Conservation (phyloP, 2,113 vertebrate genomes). For the Cololabis saira region DNA sequence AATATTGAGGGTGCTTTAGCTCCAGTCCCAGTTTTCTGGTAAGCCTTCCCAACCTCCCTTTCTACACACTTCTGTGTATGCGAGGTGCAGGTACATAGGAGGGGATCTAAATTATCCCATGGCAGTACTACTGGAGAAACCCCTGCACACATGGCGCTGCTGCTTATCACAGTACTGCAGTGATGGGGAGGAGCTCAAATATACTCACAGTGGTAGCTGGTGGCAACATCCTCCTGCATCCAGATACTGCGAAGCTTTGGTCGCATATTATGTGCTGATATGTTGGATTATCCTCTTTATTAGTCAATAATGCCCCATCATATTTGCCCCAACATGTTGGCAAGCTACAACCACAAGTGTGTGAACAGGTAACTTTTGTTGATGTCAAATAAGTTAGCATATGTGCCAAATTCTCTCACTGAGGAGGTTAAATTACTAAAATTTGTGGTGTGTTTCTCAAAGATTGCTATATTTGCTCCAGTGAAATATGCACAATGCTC, state of each 20-base stretch:
- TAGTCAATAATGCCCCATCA: constrained; percentile 45
- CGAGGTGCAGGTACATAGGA: constrained; percentile 58
- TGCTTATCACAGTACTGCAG: constrained; percentile 77
- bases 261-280: constrained; percentile 41
- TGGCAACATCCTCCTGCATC: constrained; percentile 55
- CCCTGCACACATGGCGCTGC: constrained; percentile 40
- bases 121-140: constrained; percentile 49
- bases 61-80: constrained; percentile 20
- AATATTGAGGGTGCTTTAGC: not conserved
- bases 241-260: constrained; percentile 51
- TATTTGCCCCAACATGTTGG: constrained; percentile 31
- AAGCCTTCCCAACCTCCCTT: constrained; percentile 17
- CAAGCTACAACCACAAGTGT: constrained; percentile 1
- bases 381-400: constrained; percentile 9
- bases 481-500: constrained; percentile 1
- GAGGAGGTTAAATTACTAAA: not conserved
- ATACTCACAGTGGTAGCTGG: constrained; percentile 48
- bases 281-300: constrained; percentile 57
- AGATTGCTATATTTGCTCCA: not conserved
- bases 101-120: constrained; percentile 66
- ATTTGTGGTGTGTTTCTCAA: not conserved
- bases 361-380: constrained; percentile 29
- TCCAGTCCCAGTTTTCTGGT: constrained; percentile 8
- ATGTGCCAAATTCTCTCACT: not conserved
- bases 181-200: constrained; percentile 57